A percentile compares a stretch with the other conserved stretches of the same genome.
Conservation (phyloP, 1,140 invertebrate genomes). For the Bursaphelenchus mucronatus region DNA sequence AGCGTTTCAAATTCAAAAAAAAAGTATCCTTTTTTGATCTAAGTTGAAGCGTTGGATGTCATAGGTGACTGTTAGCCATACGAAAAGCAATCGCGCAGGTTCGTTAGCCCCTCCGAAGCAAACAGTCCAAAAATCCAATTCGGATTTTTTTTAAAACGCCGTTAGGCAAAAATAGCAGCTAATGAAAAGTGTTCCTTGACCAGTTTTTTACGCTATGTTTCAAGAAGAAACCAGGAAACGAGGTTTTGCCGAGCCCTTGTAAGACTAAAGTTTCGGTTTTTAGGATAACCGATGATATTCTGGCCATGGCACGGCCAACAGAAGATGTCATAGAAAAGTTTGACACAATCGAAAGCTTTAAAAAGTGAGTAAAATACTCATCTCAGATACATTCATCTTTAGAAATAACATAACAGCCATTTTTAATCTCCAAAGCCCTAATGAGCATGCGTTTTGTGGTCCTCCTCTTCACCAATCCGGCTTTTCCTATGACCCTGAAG, state of each 20-base stretch:
- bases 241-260: background rate
- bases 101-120: too few relatives aligned
- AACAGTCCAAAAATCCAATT: too few relatives aligned
- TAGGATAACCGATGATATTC: slow-evolving; percentile 43
- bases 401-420: slow-evolving; percentile 34
- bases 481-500: slow-evolving; percentile 48
- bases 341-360: slow-evolving; percentile 40
- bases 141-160: background rate
- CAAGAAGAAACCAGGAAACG: slow-evolving; percentile 2
- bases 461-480: slow-evolving; percentile 38
- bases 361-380: slow-evolving; percentile 21
- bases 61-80: too few relatives aligned
- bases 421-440: slow-evolving; percentile 39
- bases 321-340: slow-evolving; percentile 33
- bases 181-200: background rate
- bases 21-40: background rate
- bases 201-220: background rate
- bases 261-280: slow-evolving; percentile 19
- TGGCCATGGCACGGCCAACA: slow-evolving; percentile 49
- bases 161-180: background rate
- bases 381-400: background rate
- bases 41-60: too few relatives aligned
- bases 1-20: too few relatives aligned
- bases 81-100: too few relatives aligned
- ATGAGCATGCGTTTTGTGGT: slow-evolving; percentile 47